These are phyloP conservation scores for Anomalospiza imberbis DNA, from an alignment of 2,797 vertebrate genomes.

Conservation along the genomic window DNA sequence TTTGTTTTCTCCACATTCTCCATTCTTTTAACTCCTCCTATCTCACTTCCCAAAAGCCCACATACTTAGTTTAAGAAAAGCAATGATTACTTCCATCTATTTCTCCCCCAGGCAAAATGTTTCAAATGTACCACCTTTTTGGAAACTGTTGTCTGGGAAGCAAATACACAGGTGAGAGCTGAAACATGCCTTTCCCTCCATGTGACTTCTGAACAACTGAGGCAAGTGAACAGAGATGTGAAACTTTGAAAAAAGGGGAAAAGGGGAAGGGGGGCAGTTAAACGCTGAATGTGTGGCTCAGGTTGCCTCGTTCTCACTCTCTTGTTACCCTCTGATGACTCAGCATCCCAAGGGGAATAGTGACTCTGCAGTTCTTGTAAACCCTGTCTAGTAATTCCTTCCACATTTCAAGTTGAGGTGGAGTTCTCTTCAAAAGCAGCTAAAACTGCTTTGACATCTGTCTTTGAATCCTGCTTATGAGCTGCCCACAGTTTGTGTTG, in stretches of 20 bases:
- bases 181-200: neutral
- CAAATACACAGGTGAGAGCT: neutral
- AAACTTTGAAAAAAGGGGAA: constrained; percentile 31
- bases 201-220: constrained; percentile 10
- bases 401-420: neutral
- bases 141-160: neutral
- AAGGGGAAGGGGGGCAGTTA: neutral
- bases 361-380: constrained; percentile 57
- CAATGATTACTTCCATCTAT: neutral
- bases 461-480: neutral
- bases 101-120: neutral
- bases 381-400: neutral
- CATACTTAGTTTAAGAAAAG: neutral
- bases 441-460: neutral
- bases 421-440: neutral
- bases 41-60: neutral
- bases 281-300: neutral
- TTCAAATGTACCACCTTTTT: neutral
- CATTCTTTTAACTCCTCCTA: neutral
- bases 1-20: neutral
- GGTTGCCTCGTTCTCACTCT: constrained; percentile 4
- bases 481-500: neutral
- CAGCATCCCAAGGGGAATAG: constrained; percentile 43
- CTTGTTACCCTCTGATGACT: constrained; percentile 20
- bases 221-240: constrained; percentile 45